Base-by-base conservation (phyloP, 2,888 invertebrate genomes). In the Gymnoscelis rufifasciata region DNA sequence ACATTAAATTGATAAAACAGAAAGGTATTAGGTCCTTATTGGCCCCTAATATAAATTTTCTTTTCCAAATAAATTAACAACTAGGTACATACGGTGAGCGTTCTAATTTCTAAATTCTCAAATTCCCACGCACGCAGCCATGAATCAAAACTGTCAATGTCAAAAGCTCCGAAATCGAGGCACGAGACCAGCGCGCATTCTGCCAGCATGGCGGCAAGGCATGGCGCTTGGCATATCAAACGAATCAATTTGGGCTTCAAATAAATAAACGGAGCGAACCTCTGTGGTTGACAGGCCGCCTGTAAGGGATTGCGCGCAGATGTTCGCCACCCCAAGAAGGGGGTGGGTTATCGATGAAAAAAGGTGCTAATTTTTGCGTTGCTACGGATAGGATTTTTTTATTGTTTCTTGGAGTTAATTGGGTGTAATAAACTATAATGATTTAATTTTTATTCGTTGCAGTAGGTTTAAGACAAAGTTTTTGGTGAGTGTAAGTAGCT, bases 241-340 rank as follows among this genome's bases (percentile, higher is more conserved):
- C 79, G 71, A 79, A 83, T 83, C 83, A 81, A 83, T 83, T 83
- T 77, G 62, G 76, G 61, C 68, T 66, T 66, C 69, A 73, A 69
- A 78, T 77, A 78, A 78, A 79, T 77, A 78, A 72, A 67, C 63
- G 64, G 62, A 49, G 59, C 55, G 55, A 50, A 50, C 59, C 7
- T 65, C 77, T 83, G 83, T 62, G 81, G 78, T 72, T 82, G 83
- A 83, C 83, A 81, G 80, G 40, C 59, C 63, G 67, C 62, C 76
- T 76, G 81, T 68, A 71, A 74, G 81, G 78, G 80, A 78, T 78
- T 70, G 79, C 75, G 64, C 68, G 45, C 82, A 82, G 80, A 74
- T 81, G 80, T 65, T 67, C 54, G 70, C 52, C 72, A 45, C 42
- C 47, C 47, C 46, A 50, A 31, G 31, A 47, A 50, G 41, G 47